Conservation (phyloP, 1,140 invertebrate species). For the Rhizoglyphus robini region DNA sequence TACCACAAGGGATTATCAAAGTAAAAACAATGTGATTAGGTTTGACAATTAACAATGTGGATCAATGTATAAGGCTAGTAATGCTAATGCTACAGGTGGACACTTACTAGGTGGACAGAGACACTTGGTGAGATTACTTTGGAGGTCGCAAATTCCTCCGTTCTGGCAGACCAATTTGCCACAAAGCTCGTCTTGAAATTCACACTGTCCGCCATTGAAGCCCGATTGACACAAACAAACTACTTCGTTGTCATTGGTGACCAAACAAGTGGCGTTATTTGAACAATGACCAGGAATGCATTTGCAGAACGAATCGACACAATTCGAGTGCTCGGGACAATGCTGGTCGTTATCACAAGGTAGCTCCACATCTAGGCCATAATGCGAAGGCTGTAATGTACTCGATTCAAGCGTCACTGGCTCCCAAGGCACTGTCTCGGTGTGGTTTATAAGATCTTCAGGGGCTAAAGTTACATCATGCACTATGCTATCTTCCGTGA, state of each 20-base stretch:
- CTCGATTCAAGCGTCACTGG: neutral
- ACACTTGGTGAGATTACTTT: neutral
- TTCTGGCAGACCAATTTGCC: neutral
- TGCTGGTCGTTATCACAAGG: neutral
- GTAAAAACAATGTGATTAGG: too few species aligned
- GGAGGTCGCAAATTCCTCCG: conserved; percentile 25
- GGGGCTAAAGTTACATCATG: too few species aligned
- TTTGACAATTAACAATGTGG: neutral
- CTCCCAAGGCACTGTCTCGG: too few species aligned
- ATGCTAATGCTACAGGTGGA: too few species aligned
- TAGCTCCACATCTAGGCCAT: neutral
- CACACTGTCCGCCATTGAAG: conserved; percentile 16
- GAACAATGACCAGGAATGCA: conserved; percentile 70
- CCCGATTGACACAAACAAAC: conserved; percentile 59
- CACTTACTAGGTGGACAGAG: conserved; percentile 23
- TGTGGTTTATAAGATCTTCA: too few species aligned
- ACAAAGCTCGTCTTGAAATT: neutral
- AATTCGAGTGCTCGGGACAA: conserved; percentile 3
- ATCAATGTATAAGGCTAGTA: too few species aligned
- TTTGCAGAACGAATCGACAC: conserved; percentile 48
- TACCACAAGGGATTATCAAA: too few species aligned
- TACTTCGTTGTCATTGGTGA: conserved; percentile 67
- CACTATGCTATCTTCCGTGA: neutral
- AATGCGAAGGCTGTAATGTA: neutral
- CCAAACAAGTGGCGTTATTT: conserved; percentile 53